Evolutionary conservation across 2,888 invertebrate species (phyloP).

Genomic region (Rhamphomyia laevipes): DNA sequence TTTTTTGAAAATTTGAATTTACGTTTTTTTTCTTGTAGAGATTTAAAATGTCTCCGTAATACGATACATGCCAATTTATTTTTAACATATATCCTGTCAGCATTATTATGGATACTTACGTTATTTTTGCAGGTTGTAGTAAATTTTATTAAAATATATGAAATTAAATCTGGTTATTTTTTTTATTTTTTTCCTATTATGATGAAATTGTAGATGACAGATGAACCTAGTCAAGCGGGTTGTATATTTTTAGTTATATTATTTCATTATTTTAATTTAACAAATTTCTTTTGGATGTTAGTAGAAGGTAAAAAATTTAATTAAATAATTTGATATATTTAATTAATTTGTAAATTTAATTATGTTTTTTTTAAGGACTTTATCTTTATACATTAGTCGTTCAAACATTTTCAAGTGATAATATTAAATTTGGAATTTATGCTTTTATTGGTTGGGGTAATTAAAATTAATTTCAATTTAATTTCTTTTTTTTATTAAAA

Average conservation of each 20-base stretch:
- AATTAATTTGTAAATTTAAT: neutral
- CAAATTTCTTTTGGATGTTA: conserved; percentile 98
- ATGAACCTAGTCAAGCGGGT: conserved; percentile 35
- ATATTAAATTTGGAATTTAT: conserved; percentile 69
- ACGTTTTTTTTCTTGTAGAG: conserved; percentile 50
- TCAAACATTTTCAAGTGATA: conserved; percentile 74
- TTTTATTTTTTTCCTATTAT: neutral
- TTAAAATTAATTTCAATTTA: conserved; percentile 26
- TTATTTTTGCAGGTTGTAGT: conserved; percentile 58
- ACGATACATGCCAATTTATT: conserved; percentile 91
- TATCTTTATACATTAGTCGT: conserved; percentile 80
- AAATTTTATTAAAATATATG: neutral
- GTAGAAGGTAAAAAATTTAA: conserved; percentile 66
- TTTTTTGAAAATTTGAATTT: neutral
- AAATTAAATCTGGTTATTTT: neutral
- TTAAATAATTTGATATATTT: neutral
- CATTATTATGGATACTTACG: conserved; percentile 80
- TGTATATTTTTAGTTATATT: conserved; percentile 64
- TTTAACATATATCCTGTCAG: conserved; percentile 80
- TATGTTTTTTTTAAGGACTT: conserved; percentile 49
- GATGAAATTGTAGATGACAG: conserved; percentile 48
- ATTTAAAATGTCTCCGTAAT: conserved; percentile 81
- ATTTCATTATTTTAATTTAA: conserved; percentile 82
- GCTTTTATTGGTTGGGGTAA: conserved; percentile 80
- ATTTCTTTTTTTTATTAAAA: neutral